These are phyloP conservation scores for Cuniculus paca DNA, from an alignment of 2,797 vertebrate genomes.

Conservation along the genomic window DNA sequence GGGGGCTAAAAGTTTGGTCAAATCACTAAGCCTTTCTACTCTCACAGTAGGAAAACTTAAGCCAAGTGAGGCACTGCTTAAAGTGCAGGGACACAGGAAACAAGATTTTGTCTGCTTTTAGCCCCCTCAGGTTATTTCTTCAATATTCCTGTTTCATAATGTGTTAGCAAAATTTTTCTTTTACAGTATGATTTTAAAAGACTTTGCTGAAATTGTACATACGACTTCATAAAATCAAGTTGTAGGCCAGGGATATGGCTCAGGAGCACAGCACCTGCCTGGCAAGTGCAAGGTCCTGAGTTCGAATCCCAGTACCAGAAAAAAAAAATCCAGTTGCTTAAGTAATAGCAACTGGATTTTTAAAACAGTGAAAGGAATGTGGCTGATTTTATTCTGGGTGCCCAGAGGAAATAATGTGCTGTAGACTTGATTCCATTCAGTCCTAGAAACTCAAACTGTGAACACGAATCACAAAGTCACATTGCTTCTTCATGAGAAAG, in stretches of 20 bases:
- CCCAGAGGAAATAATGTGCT: slow-evolving; percentile 27
- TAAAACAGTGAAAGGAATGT: neutral
- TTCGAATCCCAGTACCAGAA: no score
- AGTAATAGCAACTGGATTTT: neutral
- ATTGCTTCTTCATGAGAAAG: slow-evolving; percentile 59
- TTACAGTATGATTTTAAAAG: slow-evolving; percentile 34
- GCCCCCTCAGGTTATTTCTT: neutral
- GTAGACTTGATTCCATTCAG: slow-evolving; percentile 21
- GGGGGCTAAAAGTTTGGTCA: no score
- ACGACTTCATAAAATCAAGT: neutral
- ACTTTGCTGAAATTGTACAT: neutral
- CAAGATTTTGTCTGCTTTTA: neutral
- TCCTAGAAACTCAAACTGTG: slow-evolving; percentile 56
- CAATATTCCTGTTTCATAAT: neutral
- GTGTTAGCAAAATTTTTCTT: slow-evolving; percentile 39
- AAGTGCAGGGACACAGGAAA: no score
- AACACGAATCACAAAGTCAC: neutral
- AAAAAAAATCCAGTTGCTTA: neutral
- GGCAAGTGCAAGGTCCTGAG: no score
- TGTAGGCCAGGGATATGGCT: no score
- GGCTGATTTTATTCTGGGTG: slow-evolving; percentile 41
- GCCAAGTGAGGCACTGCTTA: no score
- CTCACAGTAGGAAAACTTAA: no score
- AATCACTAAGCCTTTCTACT: no score
- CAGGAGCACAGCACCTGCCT: no score